These are phyloP conservation scores for Iselma pallidipennis DNA, from an alignment of 2,888 invertebrate species.

Conservation along the genomic window DNA sequence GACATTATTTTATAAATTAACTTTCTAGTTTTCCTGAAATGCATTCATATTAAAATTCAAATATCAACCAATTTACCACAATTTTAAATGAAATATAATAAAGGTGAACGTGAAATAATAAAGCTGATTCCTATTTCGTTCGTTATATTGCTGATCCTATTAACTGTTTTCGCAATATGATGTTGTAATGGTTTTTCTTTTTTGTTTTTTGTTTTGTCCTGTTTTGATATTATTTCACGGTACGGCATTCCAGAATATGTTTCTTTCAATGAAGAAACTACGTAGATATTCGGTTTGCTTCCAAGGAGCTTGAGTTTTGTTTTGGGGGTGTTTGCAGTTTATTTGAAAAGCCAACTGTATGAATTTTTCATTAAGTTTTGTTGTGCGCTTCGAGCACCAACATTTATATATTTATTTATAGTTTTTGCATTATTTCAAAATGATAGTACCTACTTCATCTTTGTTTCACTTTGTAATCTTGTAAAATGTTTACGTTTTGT, in stretches of 20 bases:
- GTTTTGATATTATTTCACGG: no score
- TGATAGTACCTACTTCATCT: not conserved
- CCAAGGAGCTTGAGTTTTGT: constrained; percentile 6
- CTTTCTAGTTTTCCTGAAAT: not conserved
- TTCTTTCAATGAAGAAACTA: constrained; percentile 1
- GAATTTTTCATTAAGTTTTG: constrained; percentile 18
- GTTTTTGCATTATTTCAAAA: not conserved
- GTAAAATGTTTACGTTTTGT: not conserved
- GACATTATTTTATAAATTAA: not conserved
- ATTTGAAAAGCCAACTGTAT: constrained; percentile 14
- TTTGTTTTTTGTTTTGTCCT: not conserved
- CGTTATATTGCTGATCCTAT: constrained; percentile 11
- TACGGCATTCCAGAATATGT: constrained; percentile 4
- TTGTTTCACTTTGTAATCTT: not conserved
- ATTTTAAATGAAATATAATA: constrained; percentile 9
- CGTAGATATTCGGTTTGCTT: constrained; percentile 6
- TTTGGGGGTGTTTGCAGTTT: constrained; percentile 6
- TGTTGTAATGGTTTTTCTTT: not conserved
- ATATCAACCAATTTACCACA: not conserved
- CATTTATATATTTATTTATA: constrained; percentile 13
- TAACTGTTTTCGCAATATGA: constrained; percentile 15
- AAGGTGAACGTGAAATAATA: no score
- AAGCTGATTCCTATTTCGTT: constrained; percentile 14
- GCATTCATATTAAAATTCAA: not conserved
- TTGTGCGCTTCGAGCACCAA: not conserved